Conservation (phyloP, 2,113 vertebrate genomes). For the Diglossa brunneiventris region DNA sequence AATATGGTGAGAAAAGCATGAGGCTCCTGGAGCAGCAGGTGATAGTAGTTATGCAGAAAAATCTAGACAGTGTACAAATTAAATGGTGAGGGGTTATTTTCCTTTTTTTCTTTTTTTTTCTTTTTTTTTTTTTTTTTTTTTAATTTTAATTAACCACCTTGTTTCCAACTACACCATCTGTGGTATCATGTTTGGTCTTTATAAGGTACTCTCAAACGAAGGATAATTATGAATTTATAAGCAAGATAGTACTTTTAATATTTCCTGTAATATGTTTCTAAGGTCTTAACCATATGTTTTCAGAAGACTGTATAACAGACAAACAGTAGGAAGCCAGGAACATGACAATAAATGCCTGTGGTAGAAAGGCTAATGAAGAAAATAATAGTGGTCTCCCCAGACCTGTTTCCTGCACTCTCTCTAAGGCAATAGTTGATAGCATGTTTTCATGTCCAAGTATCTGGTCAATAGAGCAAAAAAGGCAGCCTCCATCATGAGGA, state of each 20-base stretch:
- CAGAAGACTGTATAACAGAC: neutral
- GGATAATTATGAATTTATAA: constrained; percentile 31
- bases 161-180: constrained; percentile 28
- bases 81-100: neutral
- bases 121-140: too few relatives aligned
- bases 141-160: neutral
- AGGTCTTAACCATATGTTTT: constrained; percentile 29
- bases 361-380: neutral
- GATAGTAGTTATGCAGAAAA: neutral
- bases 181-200: neutral
- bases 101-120: fast-evolving
- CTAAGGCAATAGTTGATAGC: neutral
- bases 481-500: neutral
- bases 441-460: neutral
- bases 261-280: constrained; percentile 10
- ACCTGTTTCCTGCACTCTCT: neutral
- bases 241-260: constrained; percentile 12
- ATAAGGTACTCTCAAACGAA: neutral
- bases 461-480: neutral
- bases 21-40: neutral
- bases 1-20: fast-evolving
- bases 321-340: constrained; percentile 13
- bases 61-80: neutral
- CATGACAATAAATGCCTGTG: neutral
- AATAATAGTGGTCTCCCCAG: neutral